phyloP scores from a whole-genome alignment of 2,888 invertebrate species.

The Tigriopus californicus region DNA sequence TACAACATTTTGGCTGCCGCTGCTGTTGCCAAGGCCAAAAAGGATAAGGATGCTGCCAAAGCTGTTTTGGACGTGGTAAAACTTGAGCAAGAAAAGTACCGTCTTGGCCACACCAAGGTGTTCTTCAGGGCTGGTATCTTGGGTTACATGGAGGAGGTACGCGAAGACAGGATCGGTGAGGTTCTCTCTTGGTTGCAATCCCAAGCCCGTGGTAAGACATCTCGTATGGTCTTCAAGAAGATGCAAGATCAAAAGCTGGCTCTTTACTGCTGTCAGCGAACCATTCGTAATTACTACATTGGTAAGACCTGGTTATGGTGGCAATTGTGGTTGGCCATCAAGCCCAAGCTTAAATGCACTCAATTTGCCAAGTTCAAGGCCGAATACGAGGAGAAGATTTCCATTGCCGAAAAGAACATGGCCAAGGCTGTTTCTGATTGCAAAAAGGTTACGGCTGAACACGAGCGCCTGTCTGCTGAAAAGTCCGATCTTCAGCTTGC shows the following conservation, averaged over 20 bases:
- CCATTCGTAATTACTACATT: constrained; percentile 96
- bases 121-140: constrained; percentile 99
- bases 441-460: constrained; percentile 85
- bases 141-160: constrained; percentile 99
- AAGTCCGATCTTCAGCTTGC: constrained; percentile 71
- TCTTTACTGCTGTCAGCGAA: constrained; percentile 94
- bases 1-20: background rate
- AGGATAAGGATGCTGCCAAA: background rate
- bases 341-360: constrained; percentile 94
- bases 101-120: constrained; percentile 90
- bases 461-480: constrained; percentile 75
- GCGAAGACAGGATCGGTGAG: constrained; percentile 95
- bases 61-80: constrained; percentile 41
- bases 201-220: constrained; percentile 78
- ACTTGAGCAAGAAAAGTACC: constrained; percentile 80
- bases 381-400: constrained; percentile 65
- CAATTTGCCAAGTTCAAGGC: constrained; percentile 89
- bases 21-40: background rate
- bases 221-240: constrained; percentile 86
- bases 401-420: constrained; percentile 79
- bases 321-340: constrained; percentile 34
- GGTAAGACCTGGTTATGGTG: constrained; percentile 99
- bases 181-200: constrained; percentile 96
- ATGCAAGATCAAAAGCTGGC: constrained; percentile 94
- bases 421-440: constrained; percentile 44